These are phyloP conservation scores for Agrilus cyanescens DNA, from an alignment of 2,888 invertebrate species.

Conservation along the genomic window DNA sequence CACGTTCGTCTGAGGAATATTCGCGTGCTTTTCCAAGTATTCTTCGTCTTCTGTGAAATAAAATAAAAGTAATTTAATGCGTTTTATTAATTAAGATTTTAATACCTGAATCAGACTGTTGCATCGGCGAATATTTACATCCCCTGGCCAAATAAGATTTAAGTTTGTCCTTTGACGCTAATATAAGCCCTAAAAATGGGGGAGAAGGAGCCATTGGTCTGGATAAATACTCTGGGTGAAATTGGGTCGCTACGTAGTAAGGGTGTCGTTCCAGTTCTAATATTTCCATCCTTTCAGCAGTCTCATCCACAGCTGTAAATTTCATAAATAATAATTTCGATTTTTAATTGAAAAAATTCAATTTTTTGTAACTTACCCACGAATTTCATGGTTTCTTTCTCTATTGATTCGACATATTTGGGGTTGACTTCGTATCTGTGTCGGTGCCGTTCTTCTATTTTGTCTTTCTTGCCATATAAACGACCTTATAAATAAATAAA, in stretches of 20 bases:
- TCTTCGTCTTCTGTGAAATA: constrained; percentile 24
- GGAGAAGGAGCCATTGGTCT: constrained; percentile 86
- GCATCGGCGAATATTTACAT: constrained; percentile 62
- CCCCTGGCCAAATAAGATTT: constrained; percentile 59
- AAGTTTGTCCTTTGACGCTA: constrained; percentile 79
- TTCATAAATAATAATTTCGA: constrained; percentile 1
- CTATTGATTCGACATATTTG: constrained; percentile 63
- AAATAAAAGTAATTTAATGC: constrained; percentile 7
- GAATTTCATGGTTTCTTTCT: constrained; percentile 75
- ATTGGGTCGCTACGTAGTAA: constrained; percentile 92
- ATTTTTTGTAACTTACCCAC: constrained; percentile 49
- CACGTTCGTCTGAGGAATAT: constrained; percentile 15
- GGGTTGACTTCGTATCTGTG: constrained; percentile 98
- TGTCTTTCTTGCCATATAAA: constrained; percentile 64
- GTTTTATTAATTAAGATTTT: background rate
- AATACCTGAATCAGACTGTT: constrained; percentile 38
- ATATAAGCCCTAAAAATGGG: constrained; percentile 86
- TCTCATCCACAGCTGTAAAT: constrained; percentile 53
- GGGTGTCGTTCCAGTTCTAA: constrained; percentile 77
- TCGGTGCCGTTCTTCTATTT: constrained; percentile 88
- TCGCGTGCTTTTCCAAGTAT: constrained; percentile 19
- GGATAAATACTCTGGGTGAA: constrained; percentile 95
- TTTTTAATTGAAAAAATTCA: background rate
- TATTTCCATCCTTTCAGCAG: constrained; percentile 89
- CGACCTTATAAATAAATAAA: constrained; percentile 40